phyloP scores from a whole-genome alignment of 2,113 vertebrate genomes.

The Mus spicilegus region DNA sequence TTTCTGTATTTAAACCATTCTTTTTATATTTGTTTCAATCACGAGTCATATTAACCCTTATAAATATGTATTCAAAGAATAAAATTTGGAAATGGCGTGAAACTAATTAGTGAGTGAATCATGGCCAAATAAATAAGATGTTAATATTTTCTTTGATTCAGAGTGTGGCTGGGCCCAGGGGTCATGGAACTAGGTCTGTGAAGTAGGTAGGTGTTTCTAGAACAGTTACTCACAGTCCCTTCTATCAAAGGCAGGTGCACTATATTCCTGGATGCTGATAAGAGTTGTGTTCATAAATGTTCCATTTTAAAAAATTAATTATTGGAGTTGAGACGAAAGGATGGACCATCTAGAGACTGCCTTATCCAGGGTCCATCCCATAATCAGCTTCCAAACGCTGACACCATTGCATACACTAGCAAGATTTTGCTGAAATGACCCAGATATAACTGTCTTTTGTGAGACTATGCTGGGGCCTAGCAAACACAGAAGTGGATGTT shows the following conservation, averaged over 20 bases:
- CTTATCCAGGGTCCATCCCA: too few species aligned
- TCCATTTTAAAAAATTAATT: neutral
- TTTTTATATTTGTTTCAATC: conserved; percentile 15
- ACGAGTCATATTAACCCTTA: neutral
- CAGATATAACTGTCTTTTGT: too few species aligned
- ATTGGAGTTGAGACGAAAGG: too few species aligned
- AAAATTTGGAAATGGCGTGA: neutral
- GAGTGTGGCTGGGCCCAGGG: neutral
- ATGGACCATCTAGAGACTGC: too few species aligned
- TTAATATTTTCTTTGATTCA: neutral
- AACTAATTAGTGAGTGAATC: neutral
- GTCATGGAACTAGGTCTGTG: neutral
- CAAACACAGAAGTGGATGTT: too few species aligned
- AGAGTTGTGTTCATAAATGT: neutral
- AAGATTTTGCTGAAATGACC: too few species aligned
- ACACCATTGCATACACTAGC: too few species aligned
- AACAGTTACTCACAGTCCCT: neutral
- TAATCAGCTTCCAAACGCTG: too few species aligned
- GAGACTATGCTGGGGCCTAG: too few species aligned
- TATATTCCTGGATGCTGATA: neutral
- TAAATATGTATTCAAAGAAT: conserved; percentile 41
- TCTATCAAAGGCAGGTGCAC: neutral
- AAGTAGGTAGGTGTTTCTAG: neutral
- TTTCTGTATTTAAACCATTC: conserved; percentile 17
- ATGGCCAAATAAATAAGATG: neutral